Base-by-base conservation (phyloP, 2,888 invertebrate species). In the Acleris literana region DNA sequence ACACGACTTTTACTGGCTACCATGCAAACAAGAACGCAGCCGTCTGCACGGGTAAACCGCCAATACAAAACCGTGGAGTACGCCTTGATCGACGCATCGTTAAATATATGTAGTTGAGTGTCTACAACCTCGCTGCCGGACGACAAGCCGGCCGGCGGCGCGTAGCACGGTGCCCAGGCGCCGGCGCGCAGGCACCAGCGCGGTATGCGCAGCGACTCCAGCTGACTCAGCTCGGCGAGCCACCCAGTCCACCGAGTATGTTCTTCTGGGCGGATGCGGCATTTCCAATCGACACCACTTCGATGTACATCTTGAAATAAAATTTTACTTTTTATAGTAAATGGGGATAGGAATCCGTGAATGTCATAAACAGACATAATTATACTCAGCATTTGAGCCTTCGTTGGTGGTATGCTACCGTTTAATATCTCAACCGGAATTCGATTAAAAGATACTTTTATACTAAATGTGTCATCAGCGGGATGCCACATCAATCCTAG, bases 71-170 rank as follows among this genome's bases (percentile, higher is more conserved):
- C 20, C 20, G 20, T 20, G 20, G 20, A 20, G 20, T 20, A 20
- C 20, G 20, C 20, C 20, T 20, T 20, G 20, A 20, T 20, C 20
- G 20, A 20, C 1, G 20, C 20, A 20, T 20, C 20, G 20, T 20
- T 22, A 22, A 22, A 80, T 4, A 70, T 64, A 61, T 77, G 80
- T 55, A 72, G 48, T 48, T 70, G 56, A 29, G 9, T 68, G 17
- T 68, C 57, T 18, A 61, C n/a, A 9, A 69, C 62, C 29, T 43
- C 13, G 16, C 5, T 7, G 13, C 44, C 5, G 11, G n/a, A 11
- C 33, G 16, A 51, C 2, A 20, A 11, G 9, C 20, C 20, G 22
- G 51, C 6, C 18, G 51, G 22, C 52, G 18, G 20, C 9, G 48
- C 5, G 55, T 68, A 69, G 22, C 68, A 64, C 2, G 44, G 25